These are phyloP conservation scores for Gallinago jamesoni DNA, from an alignment of 2,113 vertebrate species.

Conservation along the genomic window DNA sequence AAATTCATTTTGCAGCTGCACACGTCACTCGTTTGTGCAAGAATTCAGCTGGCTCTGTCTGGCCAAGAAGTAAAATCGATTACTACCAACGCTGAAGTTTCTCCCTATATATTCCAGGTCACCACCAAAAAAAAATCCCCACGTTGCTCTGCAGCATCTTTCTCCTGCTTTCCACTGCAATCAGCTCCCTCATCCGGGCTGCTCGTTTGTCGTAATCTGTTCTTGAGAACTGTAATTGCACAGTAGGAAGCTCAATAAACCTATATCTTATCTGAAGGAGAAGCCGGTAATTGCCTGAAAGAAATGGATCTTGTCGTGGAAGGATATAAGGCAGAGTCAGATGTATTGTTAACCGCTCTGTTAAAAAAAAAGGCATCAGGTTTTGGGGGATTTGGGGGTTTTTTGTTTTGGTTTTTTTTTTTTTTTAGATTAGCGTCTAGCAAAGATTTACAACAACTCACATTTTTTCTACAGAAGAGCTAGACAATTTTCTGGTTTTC, in stretches of 20 bases:
- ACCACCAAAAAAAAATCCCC: background rate
- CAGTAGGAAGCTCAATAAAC: constrained; percentile 51
- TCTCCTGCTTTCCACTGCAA: background rate
- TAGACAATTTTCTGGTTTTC: background rate
- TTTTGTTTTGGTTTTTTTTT: background rate
- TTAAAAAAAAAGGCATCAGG: background rate
- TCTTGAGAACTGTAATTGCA: constrained; percentile 8
- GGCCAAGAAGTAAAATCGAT: background rate
- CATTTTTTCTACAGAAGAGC: fast-evolving
- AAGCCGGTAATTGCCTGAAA: constrained; percentile 21
- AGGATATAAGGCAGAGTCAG: background rate
- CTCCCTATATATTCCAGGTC: background rate
- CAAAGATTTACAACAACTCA: fast-evolving
- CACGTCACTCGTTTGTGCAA: background rate
- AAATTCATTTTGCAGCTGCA: background rate
- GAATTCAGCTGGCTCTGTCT: background rate
- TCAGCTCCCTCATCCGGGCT: background rate
- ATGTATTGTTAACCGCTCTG: background rate
- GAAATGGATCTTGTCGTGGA: background rate
- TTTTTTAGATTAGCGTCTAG: background rate
- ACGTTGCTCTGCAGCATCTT: background rate
- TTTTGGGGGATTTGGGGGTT: background rate
- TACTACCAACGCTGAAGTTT: background rate
- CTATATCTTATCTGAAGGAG: constrained; percentile 26
- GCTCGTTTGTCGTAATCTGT: background rate